phyloP scores from a whole-genome alignment of 2,113 vertebrate species.

The Varanus salvator region DNA sequence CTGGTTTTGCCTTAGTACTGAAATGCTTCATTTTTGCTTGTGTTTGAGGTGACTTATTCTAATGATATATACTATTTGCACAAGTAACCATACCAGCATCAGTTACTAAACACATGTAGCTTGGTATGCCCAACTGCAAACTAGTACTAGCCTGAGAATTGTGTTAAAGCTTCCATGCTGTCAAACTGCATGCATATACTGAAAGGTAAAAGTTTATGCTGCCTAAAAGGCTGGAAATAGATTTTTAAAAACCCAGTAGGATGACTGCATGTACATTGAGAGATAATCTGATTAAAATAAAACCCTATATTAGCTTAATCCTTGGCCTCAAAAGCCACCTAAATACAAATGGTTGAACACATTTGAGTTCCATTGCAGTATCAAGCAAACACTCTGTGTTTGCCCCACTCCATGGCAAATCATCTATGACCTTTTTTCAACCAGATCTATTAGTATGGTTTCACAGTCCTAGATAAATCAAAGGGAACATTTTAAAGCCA shows the following conservation, averaged over 20 bases:
- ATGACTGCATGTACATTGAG: background rate
- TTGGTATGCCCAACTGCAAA: conserved; percentile 16
- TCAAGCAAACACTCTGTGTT: too few species aligned
- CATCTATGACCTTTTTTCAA: background rate
- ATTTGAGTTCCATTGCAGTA: background rate
- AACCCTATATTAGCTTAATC: background rate
- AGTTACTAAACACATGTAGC: conserved; percentile 6
- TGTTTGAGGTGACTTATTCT: too few species aligned
- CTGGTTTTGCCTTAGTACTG: background rate
- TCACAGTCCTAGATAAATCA: too few species aligned
- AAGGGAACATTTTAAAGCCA: too few species aligned
- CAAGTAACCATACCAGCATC: background rate
- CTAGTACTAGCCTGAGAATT: background rate
- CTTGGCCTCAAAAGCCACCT: background rate
- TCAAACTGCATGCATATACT: background rate
- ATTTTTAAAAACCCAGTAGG: background rate
- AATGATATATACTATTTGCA: background rate
- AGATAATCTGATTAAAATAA: background rate
- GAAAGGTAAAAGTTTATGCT: background rate
- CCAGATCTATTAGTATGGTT: too few species aligned
- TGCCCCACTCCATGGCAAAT: too few species aligned
- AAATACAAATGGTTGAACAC: background rate
- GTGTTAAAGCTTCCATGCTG: background rate
- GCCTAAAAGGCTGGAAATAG: background rate
- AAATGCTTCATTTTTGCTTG: background rate